Evolutionary conservation across 1,140 invertebrate species (phyloP).

Genomic region (Scaptomyza pallida): DNA sequence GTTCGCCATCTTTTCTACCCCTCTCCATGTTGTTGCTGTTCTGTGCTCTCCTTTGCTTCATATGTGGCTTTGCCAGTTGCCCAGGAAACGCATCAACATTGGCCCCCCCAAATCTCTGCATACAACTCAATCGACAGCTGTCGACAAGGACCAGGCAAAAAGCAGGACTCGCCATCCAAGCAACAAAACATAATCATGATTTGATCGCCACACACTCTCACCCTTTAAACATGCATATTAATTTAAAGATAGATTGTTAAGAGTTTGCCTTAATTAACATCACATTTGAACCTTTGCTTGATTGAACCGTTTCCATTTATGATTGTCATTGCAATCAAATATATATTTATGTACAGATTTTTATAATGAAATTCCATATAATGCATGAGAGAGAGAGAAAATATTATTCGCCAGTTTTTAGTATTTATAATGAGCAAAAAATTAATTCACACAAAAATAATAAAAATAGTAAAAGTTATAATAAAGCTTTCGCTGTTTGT

Average conservation of each 20-base stretch:
- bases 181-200: neutral
- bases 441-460: neutral
- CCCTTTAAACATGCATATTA: neutral
- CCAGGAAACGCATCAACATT: conserved; percentile 32
- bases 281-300: no score
- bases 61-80: conserved; percentile 9
- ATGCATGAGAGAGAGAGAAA: no score
- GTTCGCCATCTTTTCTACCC: conserved; percentile 15
- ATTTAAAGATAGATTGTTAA: neutral
- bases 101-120: conserved; percentile 18
- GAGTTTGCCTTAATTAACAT: neutral
- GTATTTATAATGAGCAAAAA: no score
- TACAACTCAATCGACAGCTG: conserved; percentile 14
- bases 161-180: neutral
- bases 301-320: no score
- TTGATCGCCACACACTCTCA: neutral
- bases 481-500: neutral
- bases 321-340: no score
- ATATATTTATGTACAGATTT: no score
- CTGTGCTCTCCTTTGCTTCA: conserved; percentile 5
- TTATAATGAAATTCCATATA: no score
- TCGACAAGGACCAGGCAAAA: neutral
- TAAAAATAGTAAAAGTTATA: neutral
- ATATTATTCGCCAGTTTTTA: no score
- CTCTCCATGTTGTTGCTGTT: neutral